phyloP scores from a whole-genome alignment of 64 coral and sea anemone species.

The Catalaphyllia jardinei region DNA sequence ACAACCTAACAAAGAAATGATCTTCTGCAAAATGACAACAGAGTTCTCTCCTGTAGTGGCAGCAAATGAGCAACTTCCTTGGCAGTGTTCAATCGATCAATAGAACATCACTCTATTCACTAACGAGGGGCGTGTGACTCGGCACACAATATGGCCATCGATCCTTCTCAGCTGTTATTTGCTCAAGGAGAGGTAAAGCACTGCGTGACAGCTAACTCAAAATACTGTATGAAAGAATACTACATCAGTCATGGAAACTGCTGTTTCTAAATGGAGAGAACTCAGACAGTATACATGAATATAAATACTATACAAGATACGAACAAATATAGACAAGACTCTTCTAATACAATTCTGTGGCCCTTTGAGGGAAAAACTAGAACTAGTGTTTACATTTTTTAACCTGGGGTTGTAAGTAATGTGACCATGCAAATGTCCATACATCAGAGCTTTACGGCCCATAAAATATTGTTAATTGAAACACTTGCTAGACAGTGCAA shows the following conservation, averaged over 20 bases:
- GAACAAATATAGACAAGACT: constrained; percentile 25
- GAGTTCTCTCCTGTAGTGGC: not conserved
- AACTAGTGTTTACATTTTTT: constrained; percentile 16
- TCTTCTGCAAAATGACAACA: constrained; percentile 30
- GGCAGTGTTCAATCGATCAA: not conserved
- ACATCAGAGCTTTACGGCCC: not conserved
- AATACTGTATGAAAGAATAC: too few species aligned
- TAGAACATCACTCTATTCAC: not conserved
- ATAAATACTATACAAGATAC: constrained; percentile 24
- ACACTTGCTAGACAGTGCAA: not conserved
- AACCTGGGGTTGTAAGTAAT: not conserved
- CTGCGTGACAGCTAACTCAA: not conserved
- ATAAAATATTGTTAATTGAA: not conserved
- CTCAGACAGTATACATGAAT: constrained; percentile 12
- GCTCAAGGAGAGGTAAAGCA: not conserved
- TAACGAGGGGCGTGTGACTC: not conserved
- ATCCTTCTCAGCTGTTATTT: too few species aligned
- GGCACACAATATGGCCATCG: not conserved
- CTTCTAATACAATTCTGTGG: constrained; percentile 1
- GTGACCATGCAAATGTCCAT: not conserved
- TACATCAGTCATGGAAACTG: not conserved
- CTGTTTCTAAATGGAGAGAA: not conserved
- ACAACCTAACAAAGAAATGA: constrained; percentile 24
- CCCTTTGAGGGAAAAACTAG: constrained; percentile 13
- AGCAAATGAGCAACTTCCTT: not conserved